Evolutionary conservation across 2,888 invertebrate species (phyloP).

Genomic region (Parapristionchus giblindavisi): DNA sequence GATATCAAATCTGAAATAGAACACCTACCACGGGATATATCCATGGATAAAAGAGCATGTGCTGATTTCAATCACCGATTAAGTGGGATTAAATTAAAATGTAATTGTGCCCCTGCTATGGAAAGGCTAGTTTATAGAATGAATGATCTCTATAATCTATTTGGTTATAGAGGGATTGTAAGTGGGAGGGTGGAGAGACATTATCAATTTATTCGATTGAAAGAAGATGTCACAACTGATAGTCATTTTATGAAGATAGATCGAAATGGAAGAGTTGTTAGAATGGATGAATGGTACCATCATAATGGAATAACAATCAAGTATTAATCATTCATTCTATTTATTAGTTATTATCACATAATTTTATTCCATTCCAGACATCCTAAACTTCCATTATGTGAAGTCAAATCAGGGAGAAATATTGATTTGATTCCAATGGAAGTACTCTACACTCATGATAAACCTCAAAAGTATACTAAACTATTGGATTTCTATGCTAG

Average conservation of each 20-base stretch:
- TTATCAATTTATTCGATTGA: constrained; percentile 18
- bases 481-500: constrained; percentile 39
- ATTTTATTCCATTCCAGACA: constrained; percentile 22
- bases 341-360: neutral
- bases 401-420: constrained; percentile 39
- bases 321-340: neutral
- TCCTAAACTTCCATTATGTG: constrained; percentile 43
- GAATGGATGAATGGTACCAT: constrained; percentile 15
- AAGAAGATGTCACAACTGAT: neutral
- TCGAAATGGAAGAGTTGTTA: constrained; percentile 1
- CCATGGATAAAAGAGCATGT: too few relatives aligned
- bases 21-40: too few relatives aligned
- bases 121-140: neutral
- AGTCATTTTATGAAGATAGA: neutral
- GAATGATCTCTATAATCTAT: neutral
- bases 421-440: constrained; percentile 43
- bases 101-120: constrained; percentile 1
- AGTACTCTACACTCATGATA: constrained; percentile 35
- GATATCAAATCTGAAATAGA: too few relatives aligned
- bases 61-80: neutral
- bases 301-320: constrained; percentile 8
- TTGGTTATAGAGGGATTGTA: neutral
- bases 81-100: constrained; percentile 13
- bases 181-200: constrained; percentile 19
- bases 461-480: constrained; percentile 42